Evolutionary conservation across 2,113 vertebrate genomes (phyloP), one percentile per base, ranked within the genome.

Genomic region (Cololabis saira): DNA sequence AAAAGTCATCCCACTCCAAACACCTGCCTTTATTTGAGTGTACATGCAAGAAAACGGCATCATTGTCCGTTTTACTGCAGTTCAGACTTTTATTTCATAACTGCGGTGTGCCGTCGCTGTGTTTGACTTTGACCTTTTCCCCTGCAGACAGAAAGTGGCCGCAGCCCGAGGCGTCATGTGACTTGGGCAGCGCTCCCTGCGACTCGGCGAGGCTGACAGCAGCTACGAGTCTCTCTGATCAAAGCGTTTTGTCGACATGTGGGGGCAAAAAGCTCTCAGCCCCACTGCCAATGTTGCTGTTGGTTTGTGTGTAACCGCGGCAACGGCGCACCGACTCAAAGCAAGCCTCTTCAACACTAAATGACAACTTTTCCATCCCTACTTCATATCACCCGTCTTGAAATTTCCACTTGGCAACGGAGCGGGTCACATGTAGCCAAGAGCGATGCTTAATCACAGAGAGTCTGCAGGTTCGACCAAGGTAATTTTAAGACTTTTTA

Each of bases 291-390:
- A 12, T 45, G 76, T 55, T 58, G 61, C 43, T 55, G 62, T 49
- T 62, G 48, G 58, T 64, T 75, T 69, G 43, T 54, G 54, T 33
- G 72, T 63, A 74, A 72, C 80, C 82, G 76, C 1, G 21, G 27
- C 75, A 60, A 85, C 63, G 6, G 17, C 10, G 27, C 40, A 18
- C 8, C 17, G 18, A 71, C 42, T 44, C 58, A 65, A 30, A 47
- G 57, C 49, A 16, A 9, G 41, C 30, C 37, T 57, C 56, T 37
- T 24, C 3, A 43, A 57, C 54, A 49, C 41, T 30, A 19, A 17
- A 59, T 53, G 57, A 73, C 73, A 43, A 42, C 76, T 82, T 74
- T 43, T 70, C 0, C 0, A 52, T 57, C 55, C 69, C 56, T 45
- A 48, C 37, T 65, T 65, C 43, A 24, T 37, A 47, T 81, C 51